Evolutionary conservation across 2,113 vertebrate species (phyloP), one percentile per base, ranked within the genome.

Genomic region (Sylvilagus bachmani): DNA sequence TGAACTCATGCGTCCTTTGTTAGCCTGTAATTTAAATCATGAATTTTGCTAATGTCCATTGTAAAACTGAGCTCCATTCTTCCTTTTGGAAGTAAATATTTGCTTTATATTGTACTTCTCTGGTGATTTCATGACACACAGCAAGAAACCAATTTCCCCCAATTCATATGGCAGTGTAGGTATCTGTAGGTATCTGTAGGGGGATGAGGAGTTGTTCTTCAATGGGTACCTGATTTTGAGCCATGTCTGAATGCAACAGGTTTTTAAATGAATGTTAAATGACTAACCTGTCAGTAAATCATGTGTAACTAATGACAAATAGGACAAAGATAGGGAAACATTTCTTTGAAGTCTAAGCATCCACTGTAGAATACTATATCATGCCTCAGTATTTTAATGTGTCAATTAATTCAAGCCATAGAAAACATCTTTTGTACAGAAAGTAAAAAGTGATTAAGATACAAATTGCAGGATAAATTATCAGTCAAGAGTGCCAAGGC

Each of bases 11-110:
- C 97, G 81, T 51, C 69, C 71, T 97, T 97, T 95, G 87, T 96
- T 96, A 82, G 90, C 95, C 83, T 97, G 24, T 96, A 44, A 97
- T 96, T 98, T 97, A 97, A 97, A 96, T 85, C 96, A 85, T 49
- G 24, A 64, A 38, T 44, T 93, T 96, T 95, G 86, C 90, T 93
- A 88, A 73, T 97, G 90, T 87, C 80, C 70, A 49, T 90, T 97
- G 74, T 67, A 97, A 96, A 97, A 89, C 89, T 85, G 71, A 91
- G 19, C 93, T 95, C 25, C 85, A 58, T 94, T 97, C 80, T 88
- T 16, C 61, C 27, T 25, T 87, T 27, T 77, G 92, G 82, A 67
- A 62, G 70, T 97, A 97, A 95, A 92, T 92, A 10, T 97, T 94
- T 73, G 49, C 77, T 98, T 98, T 97, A 70, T 79, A 93, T 94